Evolutionary conservation across 2,113 vertebrate genomes (phyloP).

Genomic region (Solea senegalensis): DNA sequence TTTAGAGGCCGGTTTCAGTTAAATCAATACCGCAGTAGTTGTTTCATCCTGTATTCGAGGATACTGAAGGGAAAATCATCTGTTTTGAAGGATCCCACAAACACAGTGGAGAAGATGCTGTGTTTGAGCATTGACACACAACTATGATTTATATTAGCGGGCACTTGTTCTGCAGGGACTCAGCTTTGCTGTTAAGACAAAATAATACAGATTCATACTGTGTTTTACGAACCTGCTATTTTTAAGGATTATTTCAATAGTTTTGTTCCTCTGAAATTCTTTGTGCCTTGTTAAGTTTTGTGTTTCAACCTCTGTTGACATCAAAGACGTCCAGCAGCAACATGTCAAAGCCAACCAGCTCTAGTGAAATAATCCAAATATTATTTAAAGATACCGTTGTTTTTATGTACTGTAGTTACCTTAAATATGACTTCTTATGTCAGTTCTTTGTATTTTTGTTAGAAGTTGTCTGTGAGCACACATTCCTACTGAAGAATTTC

Average conservation of each 20-base stretch:
- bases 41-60: not conserved
- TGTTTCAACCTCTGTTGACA: not conserved
- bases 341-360: not conserved
- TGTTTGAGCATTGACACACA: too few relatives aligned
- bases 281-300: constrained; percentile 56
- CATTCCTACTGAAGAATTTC: constrained; percentile 30
- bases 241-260: constrained; percentile 10
- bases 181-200: too few relatives aligned
- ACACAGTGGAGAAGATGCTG: too few relatives aligned
- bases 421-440: not conserved
- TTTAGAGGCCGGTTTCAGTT: not conserved
- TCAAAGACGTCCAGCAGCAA: not conserved
- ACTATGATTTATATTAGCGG: too few relatives aligned
- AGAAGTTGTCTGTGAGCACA: not conserved
- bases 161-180: too few relatives aligned
- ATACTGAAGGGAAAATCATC: constrained; percentile 6
- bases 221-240: not conserved
- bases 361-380: too few relatives aligned
- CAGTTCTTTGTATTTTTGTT: not conserved
- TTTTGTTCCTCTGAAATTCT: constrained; percentile 3
- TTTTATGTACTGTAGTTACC: not conserved
- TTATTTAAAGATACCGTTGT: too few relatives aligned
- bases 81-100: too few relatives aligned
- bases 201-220: too few relatives aligned
- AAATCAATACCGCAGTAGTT: not conserved